A percentile compares a stretch with the other conserved stretches of the same genome.
Evolutionary conservation across 1,140 invertebrate species (phyloP).

Genomic region (Habropoda laboriosa): DNA sequence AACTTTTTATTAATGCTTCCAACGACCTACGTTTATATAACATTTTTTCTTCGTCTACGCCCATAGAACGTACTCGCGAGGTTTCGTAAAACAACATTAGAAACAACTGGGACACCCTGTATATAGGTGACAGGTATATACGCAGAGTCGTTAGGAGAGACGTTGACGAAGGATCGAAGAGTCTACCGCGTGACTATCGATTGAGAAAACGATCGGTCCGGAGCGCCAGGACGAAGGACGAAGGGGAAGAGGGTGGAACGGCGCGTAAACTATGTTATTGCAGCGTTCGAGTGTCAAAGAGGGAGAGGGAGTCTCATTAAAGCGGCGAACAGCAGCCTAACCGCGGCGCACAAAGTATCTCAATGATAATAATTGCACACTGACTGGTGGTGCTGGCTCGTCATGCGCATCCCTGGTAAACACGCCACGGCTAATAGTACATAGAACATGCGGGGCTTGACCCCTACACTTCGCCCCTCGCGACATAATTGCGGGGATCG

Average conservation of each 20-base stretch:
- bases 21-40: too few species aligned
- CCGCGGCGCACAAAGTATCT: conserved; percentile 21
- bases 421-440: conserved; percentile 24
- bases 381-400: conserved; percentile 8
- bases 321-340: conserved; percentile 6
- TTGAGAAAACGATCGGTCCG: not conserved
- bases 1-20: too few species aligned
- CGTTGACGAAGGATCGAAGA: conserved; percentile 1
- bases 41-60: too few species aligned
- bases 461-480: not conserved
- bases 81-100: too few species aligned
- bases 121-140: conserved; percentile 33
- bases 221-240: not conserved
- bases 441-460: not conserved
- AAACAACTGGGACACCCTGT: too few species aligned
- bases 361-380: conserved; percentile 34
- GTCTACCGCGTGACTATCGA: conserved; percentile 9
- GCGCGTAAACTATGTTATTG: not conserved
- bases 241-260: not conserved
- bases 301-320: conserved; percentile 32
- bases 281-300: conserved; percentile 14
- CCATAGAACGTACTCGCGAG: too few species aligned
- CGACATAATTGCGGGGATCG: conserved; percentile 21
- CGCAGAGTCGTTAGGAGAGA: conserved; percentile 27
- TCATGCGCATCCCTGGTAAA: conserved; percentile 33